Percentiles rank a stretch among this genome's conserved stretches.
These are phyloP conservation scores for Charanyca ferruginea DNA, from an alignment of 2,888 invertebrate genomes.

Conservation along the genomic window DNA sequence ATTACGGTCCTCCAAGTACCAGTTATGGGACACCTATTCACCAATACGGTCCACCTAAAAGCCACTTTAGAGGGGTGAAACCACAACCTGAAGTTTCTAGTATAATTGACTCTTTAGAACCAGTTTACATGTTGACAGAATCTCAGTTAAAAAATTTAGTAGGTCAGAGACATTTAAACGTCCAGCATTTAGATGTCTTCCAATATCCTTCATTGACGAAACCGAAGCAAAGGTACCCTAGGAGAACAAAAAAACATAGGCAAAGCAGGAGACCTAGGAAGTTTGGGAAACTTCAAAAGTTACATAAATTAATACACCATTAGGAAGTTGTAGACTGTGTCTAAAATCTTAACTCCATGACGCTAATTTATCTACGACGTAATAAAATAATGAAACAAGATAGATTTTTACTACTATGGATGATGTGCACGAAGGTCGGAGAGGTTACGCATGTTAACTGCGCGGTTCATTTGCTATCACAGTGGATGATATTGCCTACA, in stretches of 20 bases:
- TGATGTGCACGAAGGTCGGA: too few species aligned
- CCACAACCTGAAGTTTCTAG: conserved; percentile 47
- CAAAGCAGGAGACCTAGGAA: conserved; percentile 33
- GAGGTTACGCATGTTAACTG: too few species aligned
- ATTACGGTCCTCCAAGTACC: conserved; percentile 42
- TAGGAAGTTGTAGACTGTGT: not conserved
- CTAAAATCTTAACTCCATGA: too few species aligned
- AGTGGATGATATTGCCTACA: too few species aligned
- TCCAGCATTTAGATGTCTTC: conserved; percentile 82
- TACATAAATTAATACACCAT: conserved; percentile 43
- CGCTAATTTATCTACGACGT: too few species aligned
- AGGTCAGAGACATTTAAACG: conserved; percentile 79
- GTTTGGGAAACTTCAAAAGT: conserved; percentile 43
- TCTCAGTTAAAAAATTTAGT: conserved; percentile 81
- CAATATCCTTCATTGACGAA: conserved; percentile 67
- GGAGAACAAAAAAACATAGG: conserved; percentile 62
- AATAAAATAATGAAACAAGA: not conserved
- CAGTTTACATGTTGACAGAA: conserved; percentile 84
- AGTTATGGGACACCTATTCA: conserved; percentile 35
- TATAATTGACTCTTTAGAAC: conserved; percentile 73
- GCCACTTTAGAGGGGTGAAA: conserved; percentile 21
- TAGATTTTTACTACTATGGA: too few species aligned
- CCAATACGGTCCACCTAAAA: conserved; percentile 41
- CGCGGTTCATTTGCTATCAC: too few species aligned
- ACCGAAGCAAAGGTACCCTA: conserved; percentile 71